Base-by-base conservation (phyloP, 2,888 invertebrate genomes). In the Dicycla oo region DNA sequence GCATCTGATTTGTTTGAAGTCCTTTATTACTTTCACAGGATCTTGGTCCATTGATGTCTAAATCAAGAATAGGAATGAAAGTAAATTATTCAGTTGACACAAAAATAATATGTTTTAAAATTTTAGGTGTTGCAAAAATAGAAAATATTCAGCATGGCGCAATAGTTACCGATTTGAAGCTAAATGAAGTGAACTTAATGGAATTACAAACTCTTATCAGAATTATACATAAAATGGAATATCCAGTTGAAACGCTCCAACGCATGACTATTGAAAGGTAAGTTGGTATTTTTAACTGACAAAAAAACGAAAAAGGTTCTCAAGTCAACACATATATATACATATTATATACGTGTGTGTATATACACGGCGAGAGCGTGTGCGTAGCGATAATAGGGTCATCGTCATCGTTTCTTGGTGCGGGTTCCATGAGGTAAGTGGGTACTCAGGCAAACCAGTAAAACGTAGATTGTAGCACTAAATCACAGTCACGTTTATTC, bases 201-300 rank as follows among this genome's bases (percentile, higher is more conserved):
- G 89, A 91, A 82, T 66, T 91, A 30, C 85, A 83, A 78, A 71
- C 73, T 30, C 73, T 86, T 4, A 83, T 91, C 13, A 89, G 80
- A 75, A 83, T 87, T 57, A 53, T 23, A 30, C 83, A 82, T 58
- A 78, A 82, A 23, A 57, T 86, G 1, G 79, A 78, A 30, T 89
- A 86, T 75, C 75, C 89, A 0, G 61, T 78, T 34, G 87, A 88
- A 34, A 86, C 82, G 11, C 73, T 91, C 20, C 73, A 80, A 68
- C 45, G 79, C 10, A 73, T 90, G 71, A 86, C 85, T 13, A 70
- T 91, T 66, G 75, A 76, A 67, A 86, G 86, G 91, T 92, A 86
- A 70, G 76, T 73, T 56, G 23, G 13, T 40, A 73, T 69, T 60
- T 49, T 20, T n/a, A n/a, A n/a, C n/a, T n/a, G n/a, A n/a, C n/a